Percentiles rank a stretch among this genome's conserved stretches.
Conservation (phyloP, 64 coral and sea anemone species). For the Dendrophyllia cribrosa region DNA sequence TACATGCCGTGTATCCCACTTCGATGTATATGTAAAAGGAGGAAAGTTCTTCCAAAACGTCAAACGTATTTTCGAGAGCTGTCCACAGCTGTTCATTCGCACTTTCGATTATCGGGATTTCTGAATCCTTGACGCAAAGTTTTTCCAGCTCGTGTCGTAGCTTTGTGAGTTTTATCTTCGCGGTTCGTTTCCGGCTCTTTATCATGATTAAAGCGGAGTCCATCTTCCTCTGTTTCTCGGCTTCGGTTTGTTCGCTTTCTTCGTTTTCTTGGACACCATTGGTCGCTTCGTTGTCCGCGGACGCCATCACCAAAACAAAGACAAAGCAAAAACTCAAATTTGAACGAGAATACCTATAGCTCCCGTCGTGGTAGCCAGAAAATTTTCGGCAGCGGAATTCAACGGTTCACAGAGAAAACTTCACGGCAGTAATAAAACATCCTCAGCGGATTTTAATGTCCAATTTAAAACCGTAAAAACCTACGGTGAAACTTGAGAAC, state of each 20-base stretch:
- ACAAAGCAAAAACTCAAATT: too few relatives aligned
- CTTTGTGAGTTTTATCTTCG: not conserved
- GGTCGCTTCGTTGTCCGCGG: too few relatives aligned
- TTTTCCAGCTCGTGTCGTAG: constrained; percentile 2
- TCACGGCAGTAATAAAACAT: too few relatives aligned
- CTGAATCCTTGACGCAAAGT: not conserved
- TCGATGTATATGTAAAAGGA: constrained; percentile 7
- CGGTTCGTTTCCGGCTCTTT: not conserved
- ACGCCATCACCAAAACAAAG: too few relatives aligned
- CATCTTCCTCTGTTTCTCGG: not conserved
- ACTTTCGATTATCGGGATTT: constrained; percentile 1
- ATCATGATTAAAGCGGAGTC: not conserved
- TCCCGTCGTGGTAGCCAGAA: not conserved
- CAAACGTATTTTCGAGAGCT: not conserved
- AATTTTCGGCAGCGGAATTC: not conserved
- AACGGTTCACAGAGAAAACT: too few relatives aligned
- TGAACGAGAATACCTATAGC: not conserved
- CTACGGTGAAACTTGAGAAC: too few relatives aligned
- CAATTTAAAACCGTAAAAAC: too few relatives aligned
- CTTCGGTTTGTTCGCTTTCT: not conserved
- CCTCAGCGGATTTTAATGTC: too few relatives aligned
- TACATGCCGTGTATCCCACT: constrained; percentile 18
- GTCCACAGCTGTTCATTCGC: constrained; percentile 36
- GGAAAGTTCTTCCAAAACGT: constrained; percentile 36
- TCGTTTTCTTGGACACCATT: too few relatives aligned